A percentile compares a stretch with the other conserved stretches of the same genome.
Evolutionary conservation across 92 coral and sea anemone genomes (phyloP).

Genomic region (Parazoanthus darwini): DNA sequence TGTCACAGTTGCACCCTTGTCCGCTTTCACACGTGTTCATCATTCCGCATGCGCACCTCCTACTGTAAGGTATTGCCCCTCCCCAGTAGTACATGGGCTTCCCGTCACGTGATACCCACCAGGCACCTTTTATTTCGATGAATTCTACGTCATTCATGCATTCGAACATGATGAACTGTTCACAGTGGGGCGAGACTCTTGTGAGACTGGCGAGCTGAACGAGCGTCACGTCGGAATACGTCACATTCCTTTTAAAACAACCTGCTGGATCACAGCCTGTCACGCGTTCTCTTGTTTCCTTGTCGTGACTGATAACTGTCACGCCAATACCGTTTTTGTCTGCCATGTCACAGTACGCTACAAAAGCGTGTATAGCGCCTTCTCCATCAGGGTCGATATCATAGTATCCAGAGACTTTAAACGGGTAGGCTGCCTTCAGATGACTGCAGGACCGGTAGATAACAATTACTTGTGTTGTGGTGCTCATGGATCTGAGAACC

Average conservation of each 20-base stretch:
- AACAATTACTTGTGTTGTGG: background rate
- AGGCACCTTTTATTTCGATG: background rate
- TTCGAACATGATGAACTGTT: conserved; percentile 50
- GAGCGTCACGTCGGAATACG: conserved; percentile 18
- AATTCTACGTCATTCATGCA: background rate
- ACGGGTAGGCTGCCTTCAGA: conserved; percentile 7
- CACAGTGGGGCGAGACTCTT: conserved; percentile 27
- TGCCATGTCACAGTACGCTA: conserved; percentile 51
- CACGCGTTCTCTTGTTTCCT: conserved; percentile 50
- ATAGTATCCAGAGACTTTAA: background rate
- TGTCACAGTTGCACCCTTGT: conserved; percentile 38
- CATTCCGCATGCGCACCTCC: conserved; percentile 57
- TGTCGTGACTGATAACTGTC: conserved; percentile 60
- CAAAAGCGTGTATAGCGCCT: conserved; percentile 27
- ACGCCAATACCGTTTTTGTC: conserved; percentile 54
- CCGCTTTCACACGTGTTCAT: conserved; percentile 23
- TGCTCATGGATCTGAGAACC: background rate
- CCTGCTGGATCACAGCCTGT: conserved; percentile 10
- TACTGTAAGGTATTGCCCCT: conserved; percentile 31
- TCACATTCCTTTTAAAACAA: background rate
- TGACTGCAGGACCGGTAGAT: conserved; percentile 13
- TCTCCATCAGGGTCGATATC: conserved; percentile 38
- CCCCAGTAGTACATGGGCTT: conserved; percentile 45
- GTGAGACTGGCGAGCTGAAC: conserved; percentile 30
- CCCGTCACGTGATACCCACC: conserved; percentile 51